phyloP scores from a whole-genome alignment of 2,797 vertebrate species.

The Margarornis squamiger region DNA sequence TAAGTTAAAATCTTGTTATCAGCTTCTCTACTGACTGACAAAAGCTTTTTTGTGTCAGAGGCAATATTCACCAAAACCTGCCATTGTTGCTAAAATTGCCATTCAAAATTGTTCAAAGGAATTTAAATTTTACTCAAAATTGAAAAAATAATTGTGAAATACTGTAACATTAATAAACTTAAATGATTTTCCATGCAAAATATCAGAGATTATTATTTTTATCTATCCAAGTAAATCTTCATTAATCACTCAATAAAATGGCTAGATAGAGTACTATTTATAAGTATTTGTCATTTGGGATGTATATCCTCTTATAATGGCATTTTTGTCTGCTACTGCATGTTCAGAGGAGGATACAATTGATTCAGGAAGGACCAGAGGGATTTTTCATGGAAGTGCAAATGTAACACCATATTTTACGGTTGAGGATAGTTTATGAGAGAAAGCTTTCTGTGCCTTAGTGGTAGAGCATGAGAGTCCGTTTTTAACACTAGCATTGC shows the following conservation, averaged over 20 bases:
- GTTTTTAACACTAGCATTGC: slow-evolving; percentile 18
- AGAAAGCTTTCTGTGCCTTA: not conserved
- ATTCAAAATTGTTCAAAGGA: not conserved
- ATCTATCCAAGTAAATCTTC: not conserved
- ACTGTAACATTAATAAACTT: not conserved
- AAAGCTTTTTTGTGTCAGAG: not conserved
- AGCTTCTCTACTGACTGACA: not conserved
- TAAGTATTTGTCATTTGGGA: slow-evolving; percentile 18
- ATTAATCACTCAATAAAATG: slow-evolving; percentile 19
- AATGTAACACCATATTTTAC: slow-evolving; percentile 42
- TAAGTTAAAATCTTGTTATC: not conserved
- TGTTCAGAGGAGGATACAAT: slow-evolving; percentile 22
- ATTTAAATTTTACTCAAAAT: not conserved
- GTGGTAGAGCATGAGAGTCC: not conserved
- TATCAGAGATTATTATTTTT: not conserved
- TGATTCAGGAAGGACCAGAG: slow-evolving; percentile 38
- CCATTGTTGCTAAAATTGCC: not conserved
- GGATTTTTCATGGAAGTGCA: slow-evolving; percentile 51
- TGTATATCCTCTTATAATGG: not conserved
- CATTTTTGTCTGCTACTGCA: not conserved
- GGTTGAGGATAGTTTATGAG: slow-evolving; percentile 11
- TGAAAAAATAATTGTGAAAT: not conserved
- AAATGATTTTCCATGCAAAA: not conserved
- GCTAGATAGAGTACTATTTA: slow-evolving; percentile 3
- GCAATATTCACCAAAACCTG: not conserved